Percentiles rank a stretch among this genome's conserved stretches.
These are phyloP conservation scores for Lipotes vexillifer DNA, from an alignment of 2,113 vertebrate species.

Conservation along the genomic window DNA sequence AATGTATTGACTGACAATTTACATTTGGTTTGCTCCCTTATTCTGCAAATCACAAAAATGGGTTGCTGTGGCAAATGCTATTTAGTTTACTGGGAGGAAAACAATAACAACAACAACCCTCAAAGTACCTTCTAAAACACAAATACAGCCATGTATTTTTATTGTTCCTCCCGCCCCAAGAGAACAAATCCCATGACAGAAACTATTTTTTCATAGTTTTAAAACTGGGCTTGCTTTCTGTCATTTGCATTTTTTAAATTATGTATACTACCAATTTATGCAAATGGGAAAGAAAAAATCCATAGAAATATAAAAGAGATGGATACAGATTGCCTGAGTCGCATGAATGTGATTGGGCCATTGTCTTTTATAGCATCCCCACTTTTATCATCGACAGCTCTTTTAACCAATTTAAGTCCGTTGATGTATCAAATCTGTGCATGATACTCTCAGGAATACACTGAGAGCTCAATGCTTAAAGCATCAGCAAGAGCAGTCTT, in stretches of 20 bases:
- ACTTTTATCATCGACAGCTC: neutral
- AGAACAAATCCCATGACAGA: neutral
- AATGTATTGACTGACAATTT: slow-evolving; percentile 65
- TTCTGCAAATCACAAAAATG: slow-evolving; percentile 76
- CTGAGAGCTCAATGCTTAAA: neutral
- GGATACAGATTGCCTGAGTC: neutral
- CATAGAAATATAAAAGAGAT: neutral
- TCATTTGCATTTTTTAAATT: slow-evolving; percentile 38
- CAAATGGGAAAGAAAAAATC: neutral
- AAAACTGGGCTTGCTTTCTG: slow-evolving; percentile 14
- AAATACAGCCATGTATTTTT: slow-evolving; percentile 48
- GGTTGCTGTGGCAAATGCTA: slow-evolving; percentile 79
- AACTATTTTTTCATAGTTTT: neutral
- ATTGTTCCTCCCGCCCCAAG: neutral
- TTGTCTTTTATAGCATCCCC: neutral
- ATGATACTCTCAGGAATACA: neutral
- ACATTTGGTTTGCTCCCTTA: slow-evolving; percentile 72
- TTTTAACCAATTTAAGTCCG: neutral
- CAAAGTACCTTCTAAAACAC: slow-evolving; percentile 51
- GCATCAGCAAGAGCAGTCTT: neutral
- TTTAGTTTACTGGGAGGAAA: slow-evolving; percentile 61
- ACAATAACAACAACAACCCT: neutral
- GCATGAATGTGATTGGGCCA: neutral
- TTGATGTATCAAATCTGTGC: neutral
- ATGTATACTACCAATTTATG: neutral